Evolutionary conservation across 1,140 invertebrate genomes (phyloP).

Genomic region (Wasmannia auropunctata): DNA sequence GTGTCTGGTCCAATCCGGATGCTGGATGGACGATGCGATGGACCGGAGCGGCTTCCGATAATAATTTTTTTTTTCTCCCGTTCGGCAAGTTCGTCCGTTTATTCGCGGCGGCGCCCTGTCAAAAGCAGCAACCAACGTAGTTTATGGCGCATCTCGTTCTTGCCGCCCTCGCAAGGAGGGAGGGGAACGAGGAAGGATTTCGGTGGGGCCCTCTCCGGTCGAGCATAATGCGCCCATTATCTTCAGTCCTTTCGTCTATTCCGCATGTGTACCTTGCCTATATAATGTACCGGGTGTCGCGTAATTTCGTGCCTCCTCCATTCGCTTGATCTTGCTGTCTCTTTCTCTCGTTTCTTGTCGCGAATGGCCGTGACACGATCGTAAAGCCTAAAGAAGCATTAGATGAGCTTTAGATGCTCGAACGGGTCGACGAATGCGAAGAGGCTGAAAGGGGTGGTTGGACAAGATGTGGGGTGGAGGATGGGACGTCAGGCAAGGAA

Average conservation of each 20-base stretch:
- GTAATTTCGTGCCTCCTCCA: slow-evolving; percentile 49
- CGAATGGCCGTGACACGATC: slow-evolving; percentile 53
- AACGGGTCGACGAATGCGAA: slow-evolving; percentile 25
- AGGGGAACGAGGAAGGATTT: slow-evolving; percentile 67
- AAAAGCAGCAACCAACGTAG: slow-evolving; percentile 72
- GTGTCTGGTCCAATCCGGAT: slow-evolving; percentile 24
- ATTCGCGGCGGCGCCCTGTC: slow-evolving; percentile 69
- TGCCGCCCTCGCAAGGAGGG: slow-evolving; percentile 48
- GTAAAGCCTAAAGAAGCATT: slow-evolving; percentile 39
- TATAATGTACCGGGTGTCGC: slow-evolving; percentile 69
- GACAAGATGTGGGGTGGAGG: not conserved
- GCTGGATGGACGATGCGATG: not conserved
- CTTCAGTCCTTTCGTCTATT: slow-evolving; percentile 73
- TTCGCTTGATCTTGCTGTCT: slow-evolving; percentile 11
- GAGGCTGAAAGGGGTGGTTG: not conserved
- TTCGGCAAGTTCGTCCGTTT: slow-evolving; percentile 69
- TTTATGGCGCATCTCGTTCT: slow-evolving; percentile 74
- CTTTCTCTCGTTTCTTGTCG: not conserved
- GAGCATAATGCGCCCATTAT: slow-evolving; percentile 80
- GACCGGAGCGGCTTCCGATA: slow-evolving; percentile 62
- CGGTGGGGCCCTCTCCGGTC: slow-evolving; percentile 65
- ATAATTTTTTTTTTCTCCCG: slow-evolving; percentile 70
- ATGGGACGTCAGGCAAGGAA: slow-evolving; percentile 28
- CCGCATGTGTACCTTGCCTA: slow-evolving; percentile 49
- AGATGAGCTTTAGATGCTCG: slow-evolving; percentile 25